Evolutionary conservation across 35 echinoderm and acorn worm species (phyloP).

Genomic region (Apostichopus californicus): DNA sequence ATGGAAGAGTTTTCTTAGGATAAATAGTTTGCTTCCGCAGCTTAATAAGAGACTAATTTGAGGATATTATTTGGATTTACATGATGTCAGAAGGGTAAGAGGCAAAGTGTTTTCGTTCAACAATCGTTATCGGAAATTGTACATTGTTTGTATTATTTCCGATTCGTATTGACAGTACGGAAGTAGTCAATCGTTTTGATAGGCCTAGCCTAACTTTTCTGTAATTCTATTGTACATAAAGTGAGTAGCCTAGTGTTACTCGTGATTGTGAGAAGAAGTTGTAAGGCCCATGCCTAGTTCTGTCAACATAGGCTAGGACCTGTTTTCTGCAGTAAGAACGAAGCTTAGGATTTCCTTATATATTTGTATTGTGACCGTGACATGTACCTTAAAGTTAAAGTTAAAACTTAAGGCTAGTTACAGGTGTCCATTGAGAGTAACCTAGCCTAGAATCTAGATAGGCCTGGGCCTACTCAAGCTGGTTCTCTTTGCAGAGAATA

Average conservation of each 20-base stretch:
- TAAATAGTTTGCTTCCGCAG: slow-evolving; percentile 2
- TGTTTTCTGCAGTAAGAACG: too few species aligned
- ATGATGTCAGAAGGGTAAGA: slow-evolving; percentile 38
- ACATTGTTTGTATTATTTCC: slow-evolving; percentile 44
- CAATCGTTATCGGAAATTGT: slow-evolving; percentile 21
- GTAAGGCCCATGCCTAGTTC: too few species aligned
- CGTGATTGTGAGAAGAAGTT: neutral
- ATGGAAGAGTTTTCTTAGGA: slow-evolving; percentile 13
- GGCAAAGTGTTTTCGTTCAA: neutral
- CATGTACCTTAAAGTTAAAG: too few species aligned
- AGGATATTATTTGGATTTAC: slow-evolving; percentile 40
- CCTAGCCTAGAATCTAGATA: too few species aligned
- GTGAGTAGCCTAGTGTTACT: slow-evolving; percentile 8
- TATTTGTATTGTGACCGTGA: too few species aligned
- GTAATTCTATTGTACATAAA: neutral
- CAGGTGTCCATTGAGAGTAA: too few species aligned
- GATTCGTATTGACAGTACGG: slow-evolving; percentile 25
- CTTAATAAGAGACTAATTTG: slow-evolving; percentile 20
- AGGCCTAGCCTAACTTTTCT: neutral
- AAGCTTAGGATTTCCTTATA: too few species aligned
- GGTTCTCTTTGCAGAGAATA: too few species aligned
- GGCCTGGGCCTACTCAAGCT: too few species aligned
- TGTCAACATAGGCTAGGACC: too few species aligned
- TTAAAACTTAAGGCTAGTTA: too few species aligned
- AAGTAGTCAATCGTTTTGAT: neutral